A percentile compares a stretch with the other conserved stretches of the same genome.
phyloP scores from a whole-genome alignment of 1,140 invertebrate species.

The Popillia japonica region DNA sequence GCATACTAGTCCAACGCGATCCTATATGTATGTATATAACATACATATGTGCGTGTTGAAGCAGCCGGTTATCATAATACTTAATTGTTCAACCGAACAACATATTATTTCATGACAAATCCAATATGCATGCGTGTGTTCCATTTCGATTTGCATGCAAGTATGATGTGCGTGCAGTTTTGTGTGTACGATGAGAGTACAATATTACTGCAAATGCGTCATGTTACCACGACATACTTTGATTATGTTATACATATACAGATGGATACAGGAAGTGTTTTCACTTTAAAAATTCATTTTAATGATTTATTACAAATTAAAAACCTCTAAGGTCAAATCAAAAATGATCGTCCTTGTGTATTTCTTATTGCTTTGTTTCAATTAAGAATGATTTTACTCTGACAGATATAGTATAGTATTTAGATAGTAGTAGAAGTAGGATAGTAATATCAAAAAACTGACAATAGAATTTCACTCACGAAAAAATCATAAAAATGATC shows the following conservation, averaged over 20 bases:
- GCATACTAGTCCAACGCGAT: no score
- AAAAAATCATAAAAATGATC: no score
- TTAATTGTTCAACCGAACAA: slow-evolving; percentile 30
- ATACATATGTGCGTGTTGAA: neutral
- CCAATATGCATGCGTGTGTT: slow-evolving; percentile 39
- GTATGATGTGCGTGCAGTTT: slow-evolving; percentile 28
- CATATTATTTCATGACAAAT: slow-evolving; percentile 41
- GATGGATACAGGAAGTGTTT: neutral
- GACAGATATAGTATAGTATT: no score
- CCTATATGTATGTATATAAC: slow-evolving; percentile 37
- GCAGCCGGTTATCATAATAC: neutral
- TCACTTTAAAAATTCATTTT: neutral
- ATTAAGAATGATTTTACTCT: no score
- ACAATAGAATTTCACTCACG: no score
- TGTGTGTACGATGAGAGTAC: neutral
- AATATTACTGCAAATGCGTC: neutral
- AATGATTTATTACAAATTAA: no score
- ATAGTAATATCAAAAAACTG: no score
- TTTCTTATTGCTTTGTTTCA: no score
- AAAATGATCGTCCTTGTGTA: no score
- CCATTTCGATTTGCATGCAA: slow-evolving; percentile 15
- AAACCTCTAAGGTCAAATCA: no score
- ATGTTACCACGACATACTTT: slow-evolving; percentile 26
- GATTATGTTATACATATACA: slow-evolving; percentile 26
- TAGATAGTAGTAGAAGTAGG: no score